phyloP scores from a whole-genome alignment of 2,888 invertebrate genomes.

The Plagodis dolabraria region DNA sequence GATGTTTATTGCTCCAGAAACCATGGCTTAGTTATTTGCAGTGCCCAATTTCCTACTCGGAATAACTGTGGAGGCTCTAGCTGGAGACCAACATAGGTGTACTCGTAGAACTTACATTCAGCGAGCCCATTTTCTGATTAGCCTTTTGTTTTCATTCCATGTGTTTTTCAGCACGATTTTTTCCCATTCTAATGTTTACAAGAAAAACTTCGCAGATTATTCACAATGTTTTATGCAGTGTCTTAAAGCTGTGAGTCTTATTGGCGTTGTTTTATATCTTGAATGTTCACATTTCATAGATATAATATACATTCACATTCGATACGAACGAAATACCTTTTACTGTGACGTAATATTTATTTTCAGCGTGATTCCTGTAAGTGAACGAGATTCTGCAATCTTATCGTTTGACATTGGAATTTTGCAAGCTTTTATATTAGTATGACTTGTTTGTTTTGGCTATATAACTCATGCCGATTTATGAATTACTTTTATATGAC shows the following conservation, averaged over 20 bases:
- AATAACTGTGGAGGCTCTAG: slow-evolving; percentile 24
- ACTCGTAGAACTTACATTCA: slow-evolving; percentile 36
- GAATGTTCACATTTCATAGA: too few species aligned
- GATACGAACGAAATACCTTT: slow-evolving; percentile 28
- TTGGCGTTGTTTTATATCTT: slow-evolving; percentile 13
- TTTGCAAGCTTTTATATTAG: slow-evolving; percentile 5
- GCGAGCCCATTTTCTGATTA: slow-evolving; percentile 12
- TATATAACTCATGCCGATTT: background rate
- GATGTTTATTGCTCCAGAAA: too few species aligned
- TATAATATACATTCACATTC: too few species aligned
- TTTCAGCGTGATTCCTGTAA: slow-evolving; percentile 31
- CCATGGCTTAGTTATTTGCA: too few species aligned
- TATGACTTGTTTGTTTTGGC: slow-evolving; percentile 2
- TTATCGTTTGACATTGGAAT: slow-evolving; percentile 21
- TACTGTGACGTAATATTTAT: slow-evolving; percentile 34
- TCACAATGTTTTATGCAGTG: background rate
- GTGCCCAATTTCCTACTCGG: slow-evolving; percentile 23
- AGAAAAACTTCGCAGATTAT: too few species aligned
- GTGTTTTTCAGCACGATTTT: too few species aligned
- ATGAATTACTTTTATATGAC: background rate
- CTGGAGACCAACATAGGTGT: slow-evolving; percentile 21
- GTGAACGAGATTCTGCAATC: slow-evolving; percentile 24
- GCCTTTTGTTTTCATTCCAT: background rate
- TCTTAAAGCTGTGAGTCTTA: slow-evolving; percentile 1
- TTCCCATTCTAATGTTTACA: too few species aligned